Evolutionary conservation across 2,797 vertebrate genomes (phyloP), one percentile per base, ranked within the genome.

Genomic region (Molossus alvarezi): DNA sequence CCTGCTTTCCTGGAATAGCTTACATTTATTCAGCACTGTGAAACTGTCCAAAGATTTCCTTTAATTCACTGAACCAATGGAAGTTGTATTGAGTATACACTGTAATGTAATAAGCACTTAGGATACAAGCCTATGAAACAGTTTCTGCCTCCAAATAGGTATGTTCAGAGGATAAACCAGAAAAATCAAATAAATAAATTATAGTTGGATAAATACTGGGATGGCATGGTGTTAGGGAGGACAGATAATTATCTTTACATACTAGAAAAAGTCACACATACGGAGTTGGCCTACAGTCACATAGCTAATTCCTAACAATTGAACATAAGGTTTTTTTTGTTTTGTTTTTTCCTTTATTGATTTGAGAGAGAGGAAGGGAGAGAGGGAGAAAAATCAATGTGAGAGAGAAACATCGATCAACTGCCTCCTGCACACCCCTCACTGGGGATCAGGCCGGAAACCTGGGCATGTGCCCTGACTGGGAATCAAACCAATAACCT

Each of bases 51-150:
- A 83, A 57, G 89, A 71, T 81, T 93, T 90, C 57, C 33, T 62
- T 76, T 53, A 86, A 71, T 9, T 92, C 60, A 88, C 37, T 88
- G 57, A 20, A 64, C 57, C 65, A 79, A 4, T 65, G 62, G 83
- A 77, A 17, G 45, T 82, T 89, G 86, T 85, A 41, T 23, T 71
- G 51, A 45, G 20, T 62, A 11, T 55, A 53, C 37, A 41, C 0
- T 73, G 9, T 82, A 69, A 73, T 17, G 67, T 93, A 69, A 65
- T 84, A 95, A 95, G 64, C 71, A 88, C 69, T 82, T 88, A 65
- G 9, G 58, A 83, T 90, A 72, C 53, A 95, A 82, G 89, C 48
- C 62, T 72, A 17, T 71, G 82, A 73, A 69, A 67, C 21, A 72
- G 23, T 82, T 67, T 76, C 55, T 91, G 12, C 71, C 62, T 94